Evolutionary conservation across 2,113 vertebrate species (phyloP).

Genomic region (Saccopteryx bilineata): DNA sequence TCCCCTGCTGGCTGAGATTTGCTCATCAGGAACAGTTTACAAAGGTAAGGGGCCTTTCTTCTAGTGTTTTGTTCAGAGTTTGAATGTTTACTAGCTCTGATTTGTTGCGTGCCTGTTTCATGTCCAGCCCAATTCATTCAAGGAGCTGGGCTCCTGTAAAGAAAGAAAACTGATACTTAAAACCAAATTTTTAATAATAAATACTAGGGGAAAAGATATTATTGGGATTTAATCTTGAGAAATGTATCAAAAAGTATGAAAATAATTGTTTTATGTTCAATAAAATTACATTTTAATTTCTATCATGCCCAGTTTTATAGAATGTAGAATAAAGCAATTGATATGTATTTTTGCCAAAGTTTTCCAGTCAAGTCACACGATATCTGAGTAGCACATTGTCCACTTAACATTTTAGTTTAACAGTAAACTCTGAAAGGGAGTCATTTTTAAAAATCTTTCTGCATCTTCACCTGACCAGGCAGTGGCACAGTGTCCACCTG

Average conservation of each 20-base stretch:
- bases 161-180: not conserved
- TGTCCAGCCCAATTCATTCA: not conserved
- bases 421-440: not conserved
- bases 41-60: not conserved
- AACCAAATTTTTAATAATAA: not conserved
- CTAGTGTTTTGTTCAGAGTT: not conserved
- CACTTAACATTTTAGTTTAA: not conserved
- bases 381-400: not conserved
- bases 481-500: too few relatives aligned
- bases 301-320: not conserved
- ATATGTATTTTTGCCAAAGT: not conserved
- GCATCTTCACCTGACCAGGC: too few relatives aligned
- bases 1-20: not conserved
- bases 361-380: not conserved
- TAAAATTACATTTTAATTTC: not conserved
- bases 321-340: not conserved
- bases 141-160: not conserved
- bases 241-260: not conserved
- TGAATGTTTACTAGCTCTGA: not conserved
- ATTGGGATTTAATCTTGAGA: conserved; percentile 45
- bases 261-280: not conserved
- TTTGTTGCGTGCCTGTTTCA: not conserved
- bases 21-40: not conserved
- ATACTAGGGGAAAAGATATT: too few relatives aligned
- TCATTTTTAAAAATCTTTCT: not conserved